A percentile compares a stretch with the other conserved stretches of the same genome.
Evolutionary conservation across 2,797 vertebrate species (phyloP).

Genomic region (Rhabdomys pumilio): DNA sequence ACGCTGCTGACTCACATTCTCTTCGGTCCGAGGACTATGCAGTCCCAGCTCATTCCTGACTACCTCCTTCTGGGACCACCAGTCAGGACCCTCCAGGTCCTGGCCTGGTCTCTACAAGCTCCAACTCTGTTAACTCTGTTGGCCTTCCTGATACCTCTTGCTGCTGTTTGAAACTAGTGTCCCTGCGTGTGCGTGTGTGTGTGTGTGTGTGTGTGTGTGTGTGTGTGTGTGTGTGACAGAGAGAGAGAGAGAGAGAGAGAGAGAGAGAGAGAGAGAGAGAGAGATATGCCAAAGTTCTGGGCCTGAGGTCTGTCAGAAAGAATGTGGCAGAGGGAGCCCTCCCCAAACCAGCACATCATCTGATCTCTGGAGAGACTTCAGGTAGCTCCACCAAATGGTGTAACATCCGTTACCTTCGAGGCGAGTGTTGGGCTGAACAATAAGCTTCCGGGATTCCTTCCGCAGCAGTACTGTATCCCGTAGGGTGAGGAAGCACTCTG

Average conservation of each 20-base stretch:
- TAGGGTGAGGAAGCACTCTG: conserved; percentile 92
- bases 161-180: not conserved
- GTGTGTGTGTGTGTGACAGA: too few species aligned
- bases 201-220: too few species aligned
- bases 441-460: conserved; percentile 95
- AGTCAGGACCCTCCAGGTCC: not conserved
- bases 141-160: not conserved
- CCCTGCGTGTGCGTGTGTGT: too few species aligned
- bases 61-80: not conserved
- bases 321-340: not conserved
- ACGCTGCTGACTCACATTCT: not conserved
- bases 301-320: not conserved
- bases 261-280: too few species aligned
- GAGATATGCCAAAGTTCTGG: not conserved
- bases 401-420: conserved; percentile 89
- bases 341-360: not conserved
- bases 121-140: not conserved
- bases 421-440: conserved; percentile 95
- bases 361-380: not conserved
- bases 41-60: not conserved
- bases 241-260: too few species aligned
- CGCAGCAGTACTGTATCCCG: conserved; percentile 94
- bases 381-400: not conserved
- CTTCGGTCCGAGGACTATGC: not conserved
- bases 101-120: not conserved